These are phyloP conservation scores for Toxotes lorentzi DNA, from an alignment of 2,797 vertebrate genomes.

Conservation along the genomic window DNA sequence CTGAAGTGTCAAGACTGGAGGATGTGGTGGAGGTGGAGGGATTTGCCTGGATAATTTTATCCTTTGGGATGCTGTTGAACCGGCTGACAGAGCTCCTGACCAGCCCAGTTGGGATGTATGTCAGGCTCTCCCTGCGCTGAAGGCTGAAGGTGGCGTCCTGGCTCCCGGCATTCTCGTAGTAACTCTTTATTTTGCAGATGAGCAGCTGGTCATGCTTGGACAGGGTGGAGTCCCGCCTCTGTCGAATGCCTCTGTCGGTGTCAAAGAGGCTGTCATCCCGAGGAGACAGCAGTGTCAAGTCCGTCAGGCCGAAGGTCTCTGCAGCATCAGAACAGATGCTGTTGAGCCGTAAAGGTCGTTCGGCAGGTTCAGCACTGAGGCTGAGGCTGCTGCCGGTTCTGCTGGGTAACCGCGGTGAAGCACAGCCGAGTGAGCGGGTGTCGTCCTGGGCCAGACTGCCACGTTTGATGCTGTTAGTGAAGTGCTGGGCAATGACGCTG, in stretches of 20 bases:
- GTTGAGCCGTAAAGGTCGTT: slow-evolving; percentile 51
- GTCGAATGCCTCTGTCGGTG: slow-evolving; percentile 35
- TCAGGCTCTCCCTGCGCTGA: slow-evolving; percentile 92
- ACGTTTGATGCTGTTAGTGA: slow-evolving; percentile 82
- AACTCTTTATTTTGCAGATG: slow-evolving; percentile 92
- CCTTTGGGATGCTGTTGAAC: slow-evolving; percentile 86
- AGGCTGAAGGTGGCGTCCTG: slow-evolving; percentile 86
- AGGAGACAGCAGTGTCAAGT: slow-evolving; percentile 60
- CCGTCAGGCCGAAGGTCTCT: slow-evolving; percentile 38
- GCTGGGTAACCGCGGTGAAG: slow-evolving; percentile 79
- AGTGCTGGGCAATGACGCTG: slow-evolving; percentile 90
- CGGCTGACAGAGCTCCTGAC: slow-evolving; percentile 90
- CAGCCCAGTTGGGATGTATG: slow-evolving; percentile 92
- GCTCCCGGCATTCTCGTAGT: slow-evolving; percentile 90
- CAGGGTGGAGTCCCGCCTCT: slow-evolving; percentile 85
- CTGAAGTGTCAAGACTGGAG: slow-evolving; percentile 14
- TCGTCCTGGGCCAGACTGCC: slow-evolving; percentile 84
- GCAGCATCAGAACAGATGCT: slow-evolving; percentile 59
- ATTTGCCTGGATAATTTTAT: slow-evolving; percentile 30
- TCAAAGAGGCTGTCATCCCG: slow-evolving; percentile 75
- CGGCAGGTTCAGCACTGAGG: slow-evolving; percentile 75
- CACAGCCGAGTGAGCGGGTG: slow-evolving; percentile 65
- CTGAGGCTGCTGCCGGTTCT: slow-evolving; percentile 85
- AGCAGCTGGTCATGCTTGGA: slow-evolving; percentile 90
- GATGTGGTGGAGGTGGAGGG: neutral